Evolutionary conservation across 2,797 vertebrate species (phyloP).

Genomic region (Enteromius thamalakanensis): DNA sequence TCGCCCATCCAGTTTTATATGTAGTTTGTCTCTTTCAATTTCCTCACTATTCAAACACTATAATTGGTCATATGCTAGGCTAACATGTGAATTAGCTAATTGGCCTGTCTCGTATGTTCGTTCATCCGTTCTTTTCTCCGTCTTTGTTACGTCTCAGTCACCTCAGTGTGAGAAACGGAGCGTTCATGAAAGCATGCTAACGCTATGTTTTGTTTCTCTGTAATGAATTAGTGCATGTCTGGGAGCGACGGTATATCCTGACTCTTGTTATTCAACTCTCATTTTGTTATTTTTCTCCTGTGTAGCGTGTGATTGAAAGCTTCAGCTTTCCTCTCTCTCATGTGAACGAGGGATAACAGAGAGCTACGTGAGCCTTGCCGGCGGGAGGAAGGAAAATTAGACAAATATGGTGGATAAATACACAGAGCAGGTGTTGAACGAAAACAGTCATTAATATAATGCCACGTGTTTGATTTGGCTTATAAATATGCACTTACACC

Average conservation of each 20-base stretch:
- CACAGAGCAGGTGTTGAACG: constrained; percentile 46
- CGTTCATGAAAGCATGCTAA: constrained; percentile 35
- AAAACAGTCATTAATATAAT: constrained; percentile 43
- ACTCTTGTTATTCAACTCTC: constrained; percentile 62
- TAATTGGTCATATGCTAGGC: constrained; percentile 38
- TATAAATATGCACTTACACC: not conserved
- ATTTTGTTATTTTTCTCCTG: constrained; percentile 62
- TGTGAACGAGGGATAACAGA: constrained; percentile 41
- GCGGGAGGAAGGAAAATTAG: constrained; percentile 29
- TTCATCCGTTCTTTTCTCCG: constrained; percentile 40
- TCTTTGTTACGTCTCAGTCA: constrained; percentile 30
- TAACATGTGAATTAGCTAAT: constrained; percentile 42
- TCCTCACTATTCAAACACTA: constrained; percentile 13
- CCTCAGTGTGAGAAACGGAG: constrained; percentile 9
- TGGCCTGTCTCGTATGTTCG: constrained; percentile 30
- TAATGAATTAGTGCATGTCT: constrained; percentile 50
- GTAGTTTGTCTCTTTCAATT: constrained; percentile 32
- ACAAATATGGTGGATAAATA: constrained; percentile 29
- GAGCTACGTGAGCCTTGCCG: constrained; percentile 23
- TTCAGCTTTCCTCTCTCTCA: constrained; percentile 34
- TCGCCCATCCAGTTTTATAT: not conserved
- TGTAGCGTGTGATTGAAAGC: constrained; percentile 46
- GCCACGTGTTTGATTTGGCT: constrained; percentile 27
- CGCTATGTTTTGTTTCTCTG: constrained; percentile 58
- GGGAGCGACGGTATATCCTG: constrained; percentile 60